Evolutionary conservation across 2,888 invertebrate species (phyloP).

Genomic region (Vandiemenella viatica): DNA sequence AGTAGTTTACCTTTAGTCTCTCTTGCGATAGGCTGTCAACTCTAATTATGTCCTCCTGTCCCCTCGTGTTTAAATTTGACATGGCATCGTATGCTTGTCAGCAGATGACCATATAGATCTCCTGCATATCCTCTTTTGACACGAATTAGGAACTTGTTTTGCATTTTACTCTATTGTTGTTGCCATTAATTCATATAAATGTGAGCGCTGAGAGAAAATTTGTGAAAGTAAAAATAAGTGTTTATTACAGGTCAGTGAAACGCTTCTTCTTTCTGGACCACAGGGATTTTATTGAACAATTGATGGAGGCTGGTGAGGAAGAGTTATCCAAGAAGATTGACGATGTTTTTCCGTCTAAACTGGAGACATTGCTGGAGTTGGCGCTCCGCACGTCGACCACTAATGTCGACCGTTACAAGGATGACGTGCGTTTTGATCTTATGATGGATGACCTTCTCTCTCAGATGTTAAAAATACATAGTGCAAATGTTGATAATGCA

Average conservation of each 20-base stretch:
- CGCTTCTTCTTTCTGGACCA: constrained; percentile 81
- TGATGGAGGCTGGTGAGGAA: constrained; percentile 87
- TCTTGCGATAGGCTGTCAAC: no score
- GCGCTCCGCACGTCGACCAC: constrained; percentile 78
- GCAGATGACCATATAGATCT: no score
- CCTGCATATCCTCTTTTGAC: no score
- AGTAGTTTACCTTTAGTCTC: no score
- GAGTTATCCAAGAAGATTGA: constrained; percentile 82
- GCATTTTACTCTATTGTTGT: no score
- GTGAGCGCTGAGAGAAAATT: no score
- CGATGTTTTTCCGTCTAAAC: constrained; percentile 71
- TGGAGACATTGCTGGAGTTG: constrained; percentile 81
- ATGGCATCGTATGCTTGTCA: no score
- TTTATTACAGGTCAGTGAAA: constrained; percentile 36
- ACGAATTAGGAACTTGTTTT: no score
- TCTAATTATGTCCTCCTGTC: no score
- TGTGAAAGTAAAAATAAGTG: no score
- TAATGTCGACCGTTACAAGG: constrained; percentile 84
- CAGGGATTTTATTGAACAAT: constrained; percentile 81
- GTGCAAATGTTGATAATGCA: constrained; percentile 65
- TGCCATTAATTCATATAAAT: no score
- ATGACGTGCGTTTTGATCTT: constrained; percentile 78
- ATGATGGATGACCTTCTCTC: constrained; percentile 77
- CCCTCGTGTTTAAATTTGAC: no score
- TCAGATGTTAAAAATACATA: constrained; percentile 83